Evolutionary conservation across 2,797 vertebrate species (phyloP).

Genomic region (Adrianichthys oophorus): DNA sequence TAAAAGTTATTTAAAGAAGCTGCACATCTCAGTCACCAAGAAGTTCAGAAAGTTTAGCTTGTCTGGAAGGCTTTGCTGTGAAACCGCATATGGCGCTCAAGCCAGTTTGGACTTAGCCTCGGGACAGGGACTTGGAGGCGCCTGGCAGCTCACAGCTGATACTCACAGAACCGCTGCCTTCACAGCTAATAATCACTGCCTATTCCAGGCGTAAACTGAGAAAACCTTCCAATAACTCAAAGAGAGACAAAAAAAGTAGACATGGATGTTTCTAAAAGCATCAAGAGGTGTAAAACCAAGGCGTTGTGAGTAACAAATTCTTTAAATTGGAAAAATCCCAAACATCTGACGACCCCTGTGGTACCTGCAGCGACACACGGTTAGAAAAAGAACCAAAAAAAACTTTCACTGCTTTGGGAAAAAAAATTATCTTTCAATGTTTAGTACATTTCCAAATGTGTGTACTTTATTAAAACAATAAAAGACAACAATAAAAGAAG

Average conservation of each 20-base stretch:
- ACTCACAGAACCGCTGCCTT: constrained; percentile 41
- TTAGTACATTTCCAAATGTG: no score
- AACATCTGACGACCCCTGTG: neutral
- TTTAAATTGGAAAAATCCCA: constrained; percentile 2
- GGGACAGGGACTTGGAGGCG: constrained; percentile 30
- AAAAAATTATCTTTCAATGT: neutral
- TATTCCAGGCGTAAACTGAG: constrained; percentile 37
- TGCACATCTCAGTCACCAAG: constrained; percentile 9
- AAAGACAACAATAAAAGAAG: no score
- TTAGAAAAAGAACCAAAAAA: neutral
- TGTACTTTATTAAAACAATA: no score
- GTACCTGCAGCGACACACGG: constrained; percentile 1
- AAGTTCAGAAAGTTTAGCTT: constrained; percentile 27
- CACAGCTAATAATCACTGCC: constrained; percentile 24
- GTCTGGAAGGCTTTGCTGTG: constrained; percentile 22
- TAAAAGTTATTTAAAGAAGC: constrained; percentile 23
- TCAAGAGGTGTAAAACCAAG: neutral
- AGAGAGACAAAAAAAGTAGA: constrained; percentile 20
- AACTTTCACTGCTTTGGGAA: constrained; percentile 3
- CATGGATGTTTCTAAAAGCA: constrained; percentile 22
- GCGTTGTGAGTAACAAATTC: constrained; percentile 3
- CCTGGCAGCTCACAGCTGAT: constrained; percentile 61
- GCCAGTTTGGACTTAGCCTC: constrained; percentile 40
- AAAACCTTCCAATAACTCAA: constrained; percentile 32
- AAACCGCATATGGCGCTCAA: constrained; percentile 37